These are phyloP conservation scores for Bovichtus diacanthus DNA, from an alignment of 2,797 vertebrate species.

Conservation along the genomic window DNA sequence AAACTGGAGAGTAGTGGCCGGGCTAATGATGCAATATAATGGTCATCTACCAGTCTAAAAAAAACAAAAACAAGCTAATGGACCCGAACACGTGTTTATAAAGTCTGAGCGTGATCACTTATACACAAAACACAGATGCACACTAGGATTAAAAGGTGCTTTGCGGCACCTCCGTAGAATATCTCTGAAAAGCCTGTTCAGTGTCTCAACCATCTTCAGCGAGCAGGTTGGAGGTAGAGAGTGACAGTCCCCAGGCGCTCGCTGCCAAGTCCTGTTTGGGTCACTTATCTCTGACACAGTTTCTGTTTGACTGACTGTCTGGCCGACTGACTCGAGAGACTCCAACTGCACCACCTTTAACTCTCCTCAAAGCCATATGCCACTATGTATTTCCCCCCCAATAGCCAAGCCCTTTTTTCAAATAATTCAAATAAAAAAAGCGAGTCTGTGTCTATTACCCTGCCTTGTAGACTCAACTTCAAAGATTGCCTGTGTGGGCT, in stretches of 20 bases:
- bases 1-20: slow-evolving; percentile 49
- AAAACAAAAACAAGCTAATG: slow-evolving; percentile 62
- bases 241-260: slow-evolving; percentile 42
- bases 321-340: slow-evolving; percentile 50
- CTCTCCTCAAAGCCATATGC: slow-evolving; percentile 49
- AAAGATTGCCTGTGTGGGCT: not conserved
- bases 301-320: slow-evolving; percentile 44
- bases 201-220: slow-evolving; percentile 6
- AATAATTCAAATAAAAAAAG: not conserved
- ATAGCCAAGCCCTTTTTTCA: not conserved
- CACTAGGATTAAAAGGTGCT: slow-evolving; percentile 4
- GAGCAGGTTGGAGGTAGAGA: slow-evolving; percentile 33
- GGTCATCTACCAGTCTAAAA: slow-evolving; percentile 53
- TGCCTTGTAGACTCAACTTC: not conserved
- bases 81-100: slow-evolving; percentile 7
- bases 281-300: slow-evolving; percentile 51
- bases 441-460: not conserved
- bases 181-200: slow-evolving; percentile 18
- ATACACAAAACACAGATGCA: slow-evolving; percentile 1
- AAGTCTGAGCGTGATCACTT: slow-evolving; percentile 17
- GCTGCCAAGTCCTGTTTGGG: slow-evolving; percentile 67
- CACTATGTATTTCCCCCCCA: not conserved
- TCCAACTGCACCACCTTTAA: slow-evolving; percentile 48
- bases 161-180: not conserved
- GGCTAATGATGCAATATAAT: slow-evolving; percentile 68